Evolutionary conservation across 1,140 invertebrate genomes (phyloP).

Genomic region (Hycleus phaleratus): DNA sequence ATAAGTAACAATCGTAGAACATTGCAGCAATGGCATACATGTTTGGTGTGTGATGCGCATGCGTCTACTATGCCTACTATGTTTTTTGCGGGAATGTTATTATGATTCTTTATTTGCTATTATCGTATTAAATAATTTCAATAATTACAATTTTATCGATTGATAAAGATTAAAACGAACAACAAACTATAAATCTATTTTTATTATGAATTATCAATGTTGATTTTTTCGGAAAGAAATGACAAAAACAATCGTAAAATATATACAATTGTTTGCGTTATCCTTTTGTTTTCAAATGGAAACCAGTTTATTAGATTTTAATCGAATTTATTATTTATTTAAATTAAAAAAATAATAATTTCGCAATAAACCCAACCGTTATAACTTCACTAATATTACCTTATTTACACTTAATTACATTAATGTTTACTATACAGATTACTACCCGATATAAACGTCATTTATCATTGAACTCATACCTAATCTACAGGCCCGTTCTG

Average conservation of each 20-base stretch:
- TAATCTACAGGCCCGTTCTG: no score
- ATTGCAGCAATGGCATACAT: conserved; percentile 28
- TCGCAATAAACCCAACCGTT: no score
- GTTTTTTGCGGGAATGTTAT: conserved; percentile 27
- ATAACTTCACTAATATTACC: no score
- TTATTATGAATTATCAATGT: not conserved
- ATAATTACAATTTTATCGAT: not conserved
- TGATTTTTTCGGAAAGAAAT: not conserved
- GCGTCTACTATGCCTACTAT: conserved; percentile 6
- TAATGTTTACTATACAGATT: no score
- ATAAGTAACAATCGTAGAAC: not conserved
- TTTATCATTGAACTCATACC: no score
- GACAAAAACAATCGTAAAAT: not conserved
- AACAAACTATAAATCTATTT: not conserved
- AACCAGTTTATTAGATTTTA: no score
- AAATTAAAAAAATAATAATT: no score
- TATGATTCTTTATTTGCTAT: not conserved
- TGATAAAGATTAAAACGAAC: not conserved
- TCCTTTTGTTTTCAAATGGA: no score
- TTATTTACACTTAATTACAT: no score
- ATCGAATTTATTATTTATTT: no score
- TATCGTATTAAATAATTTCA: not conserved
- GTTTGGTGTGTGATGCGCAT: conserved; percentile 22
- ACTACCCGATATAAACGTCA: no score
- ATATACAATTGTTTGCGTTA: not conserved